Evolutionary conservation across 2,888 invertebrate species (phyloP), one percentile per base, ranked within the genome.

Genomic region (Hedya salicella): DNA sequence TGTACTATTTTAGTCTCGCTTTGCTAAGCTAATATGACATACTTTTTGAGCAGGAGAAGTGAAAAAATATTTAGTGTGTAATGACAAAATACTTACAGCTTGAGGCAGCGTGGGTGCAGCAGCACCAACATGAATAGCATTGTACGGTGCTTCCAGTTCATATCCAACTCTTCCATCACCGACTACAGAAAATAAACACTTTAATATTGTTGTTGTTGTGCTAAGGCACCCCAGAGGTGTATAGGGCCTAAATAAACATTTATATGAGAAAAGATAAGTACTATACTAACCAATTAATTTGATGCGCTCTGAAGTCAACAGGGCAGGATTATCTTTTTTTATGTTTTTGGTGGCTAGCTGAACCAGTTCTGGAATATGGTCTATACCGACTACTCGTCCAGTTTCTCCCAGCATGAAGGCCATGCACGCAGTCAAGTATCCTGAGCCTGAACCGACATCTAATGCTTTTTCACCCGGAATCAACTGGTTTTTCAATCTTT

Each of bases 361-460:
- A 1, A 97, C 96, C 70, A 98, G 93, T 80, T 97, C 95, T 3
- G 95, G 93, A 77, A 98, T 97, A 84, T 98, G 98, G 76, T 98
- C 98, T 71, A 98, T 96, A 3, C 98, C 98, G 59, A 98, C 93
- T 0, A 95, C 95, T 70, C 89, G 87, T 62, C 94, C 94, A 62
- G 91, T 92, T 46, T 94, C 92, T 8, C 96, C 96, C 49, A 97
- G 93, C 95, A 97, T 97, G 39, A 96, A 89, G 16, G 96, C 95
- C 95, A 98, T 97, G 78, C 98, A 98, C 13, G 96, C 96, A 1
- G 98, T 98, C 46, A 98, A 93, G 83, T 98, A 98, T 2, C 98
- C 98, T 68, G 97, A 97, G 0, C 98, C 98, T 21, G 97, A 98
- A 13, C 98, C 98, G 50, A 98, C 97, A 88, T 98, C 98, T 70